phyloP scores from a whole-genome alignment of 1,140 invertebrate species.

The Sycobia sp. region DNA sequence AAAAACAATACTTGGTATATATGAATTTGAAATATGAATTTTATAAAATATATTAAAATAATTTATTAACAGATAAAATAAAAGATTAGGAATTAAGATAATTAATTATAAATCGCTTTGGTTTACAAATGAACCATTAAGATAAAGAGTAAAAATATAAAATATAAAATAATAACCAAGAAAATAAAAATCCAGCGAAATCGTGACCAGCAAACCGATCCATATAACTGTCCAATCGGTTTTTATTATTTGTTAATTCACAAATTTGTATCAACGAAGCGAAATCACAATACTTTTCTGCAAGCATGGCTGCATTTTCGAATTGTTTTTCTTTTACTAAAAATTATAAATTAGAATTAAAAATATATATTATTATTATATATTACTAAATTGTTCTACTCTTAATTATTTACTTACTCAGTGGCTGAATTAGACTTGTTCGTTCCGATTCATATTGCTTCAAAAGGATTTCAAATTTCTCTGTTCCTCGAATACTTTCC shows the following conservation, averaged over 20 bases:
- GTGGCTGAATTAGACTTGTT: conserved; percentile 67
- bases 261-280: conserved; percentile 81
- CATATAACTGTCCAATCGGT: conserved; percentile 78
- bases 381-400: no score
- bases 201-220: conserved; percentile 69
- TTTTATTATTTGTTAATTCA: conserved; percentile 74
- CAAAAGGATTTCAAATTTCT: conserved; percentile 65
- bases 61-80: no score
- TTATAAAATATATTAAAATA: no score
- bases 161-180: conserved; percentile 46
- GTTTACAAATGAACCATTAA: no score
- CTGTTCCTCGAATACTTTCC: conserved; percentile 68
- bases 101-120: no score
- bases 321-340: conserved; percentile 77
- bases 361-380: neutral
- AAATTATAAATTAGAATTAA: conserved; percentile 27
- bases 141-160: no score
- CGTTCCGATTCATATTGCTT: conserved; percentile 73
- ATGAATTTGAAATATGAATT: no score
- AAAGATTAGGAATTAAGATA: no score
- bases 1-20: no score
- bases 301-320: conserved; percentile 80
- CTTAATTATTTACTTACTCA: conserved; percentile 54
- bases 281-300: conserved; percentile 91
- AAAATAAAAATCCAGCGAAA: conserved; percentile 56